These are phyloP conservation scores for Discoglossus pictus DNA, from an alignment of 2,797 vertebrate genomes.

Conservation along the genomic window DNA sequence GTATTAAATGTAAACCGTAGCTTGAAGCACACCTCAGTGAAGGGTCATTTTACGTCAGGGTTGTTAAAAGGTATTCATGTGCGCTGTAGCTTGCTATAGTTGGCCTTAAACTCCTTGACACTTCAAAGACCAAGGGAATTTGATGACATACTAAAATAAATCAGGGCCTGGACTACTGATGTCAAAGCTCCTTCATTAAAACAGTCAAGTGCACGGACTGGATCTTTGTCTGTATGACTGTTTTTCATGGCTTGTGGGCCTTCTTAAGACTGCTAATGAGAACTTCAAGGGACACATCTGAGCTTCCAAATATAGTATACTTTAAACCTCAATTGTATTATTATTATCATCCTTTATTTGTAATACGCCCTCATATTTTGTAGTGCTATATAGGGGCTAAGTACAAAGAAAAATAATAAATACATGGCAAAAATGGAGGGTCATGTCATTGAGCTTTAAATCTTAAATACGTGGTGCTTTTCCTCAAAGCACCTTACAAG, in stretches of 20 bases:
- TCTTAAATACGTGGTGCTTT: no score
- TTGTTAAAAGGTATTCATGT: constrained; percentile 15
- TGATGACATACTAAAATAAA: constrained; percentile 25
- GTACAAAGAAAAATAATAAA: no score
- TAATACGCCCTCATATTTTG: no score
- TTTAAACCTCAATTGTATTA: no score
- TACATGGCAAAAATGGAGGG: no score
- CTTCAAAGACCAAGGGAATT: constrained; percentile 28
- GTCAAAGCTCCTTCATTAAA: constrained; percentile 29
- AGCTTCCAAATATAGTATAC: no score
- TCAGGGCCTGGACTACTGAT: constrained; percentile 26
- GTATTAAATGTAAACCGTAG: not conserved
- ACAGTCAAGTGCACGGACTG: constrained; percentile 24
- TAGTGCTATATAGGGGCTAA: no score
- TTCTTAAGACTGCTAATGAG: no score
- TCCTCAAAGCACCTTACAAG: no score
- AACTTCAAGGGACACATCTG: no score
- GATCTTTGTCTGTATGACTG: not conserved
- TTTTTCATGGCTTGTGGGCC: not conserved
- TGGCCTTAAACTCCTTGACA: not conserved
- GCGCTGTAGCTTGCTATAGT: not conserved
- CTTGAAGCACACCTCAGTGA: constrained; percentile 19
- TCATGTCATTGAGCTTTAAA: no score
- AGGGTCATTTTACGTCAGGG: not conserved
- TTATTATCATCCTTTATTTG: no score